Evolutionary conservation across 2,797 vertebrate species (phyloP).

Genomic region (Pempheris klunzingeri): DNA sequence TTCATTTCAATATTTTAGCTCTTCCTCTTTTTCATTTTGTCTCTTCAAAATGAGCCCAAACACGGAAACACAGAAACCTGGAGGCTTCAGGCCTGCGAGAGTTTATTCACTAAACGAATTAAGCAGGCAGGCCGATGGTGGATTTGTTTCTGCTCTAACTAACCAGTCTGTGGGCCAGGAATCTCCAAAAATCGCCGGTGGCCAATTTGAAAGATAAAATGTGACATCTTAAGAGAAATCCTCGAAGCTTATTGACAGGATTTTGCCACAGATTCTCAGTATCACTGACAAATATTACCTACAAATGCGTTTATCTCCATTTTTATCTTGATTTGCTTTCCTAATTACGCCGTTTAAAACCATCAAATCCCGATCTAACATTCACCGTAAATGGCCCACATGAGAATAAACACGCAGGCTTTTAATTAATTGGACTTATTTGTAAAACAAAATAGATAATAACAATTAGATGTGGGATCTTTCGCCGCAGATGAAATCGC

Average conservation of each 20-base stretch:
- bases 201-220: background rate
- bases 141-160: background rate
- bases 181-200: background rate
- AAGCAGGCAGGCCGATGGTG: no score
- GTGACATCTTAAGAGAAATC: background rate
- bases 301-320: background rate
- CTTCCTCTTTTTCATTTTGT: background rate
- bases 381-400: background rate
- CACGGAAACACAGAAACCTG: background rate
- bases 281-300: background rate
- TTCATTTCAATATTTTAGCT: background rate
- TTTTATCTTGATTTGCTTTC: background rate
- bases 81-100: background rate
- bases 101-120: background rate
- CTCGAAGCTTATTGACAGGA: background rate
- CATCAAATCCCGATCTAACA: accelerated
- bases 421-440: background rate
- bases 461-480: no score
- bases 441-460: no score
- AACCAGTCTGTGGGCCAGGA: background rate
- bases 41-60: background rate
- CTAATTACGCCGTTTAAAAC: background rate
- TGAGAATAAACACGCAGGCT: accelerated
- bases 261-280: background rate
- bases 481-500: slow-evolving; percentile 7